These are phyloP conservation scores for Microplitis mediator DNA, from an alignment of 1,140 invertebrate species.

Conservation along the genomic window DNA sequence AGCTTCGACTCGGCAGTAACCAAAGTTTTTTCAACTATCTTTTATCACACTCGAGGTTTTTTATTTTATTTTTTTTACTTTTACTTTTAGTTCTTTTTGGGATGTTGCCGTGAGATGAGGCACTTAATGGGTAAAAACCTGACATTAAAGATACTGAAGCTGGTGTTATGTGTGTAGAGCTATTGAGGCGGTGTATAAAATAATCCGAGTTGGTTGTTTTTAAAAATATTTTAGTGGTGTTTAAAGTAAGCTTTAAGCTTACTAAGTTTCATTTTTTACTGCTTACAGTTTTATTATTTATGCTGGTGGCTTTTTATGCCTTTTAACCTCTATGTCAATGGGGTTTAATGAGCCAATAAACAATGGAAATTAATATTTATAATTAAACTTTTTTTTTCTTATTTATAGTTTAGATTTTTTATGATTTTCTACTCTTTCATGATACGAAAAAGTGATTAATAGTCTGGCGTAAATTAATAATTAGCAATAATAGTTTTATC, in stretches of 20 bases:
- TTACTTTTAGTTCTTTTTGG: not conserved
- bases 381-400: too few relatives aligned
- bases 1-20: too few relatives aligned
- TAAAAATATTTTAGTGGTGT: constrained; percentile 24
- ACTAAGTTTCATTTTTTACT: constrained; percentile 11
- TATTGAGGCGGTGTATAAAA: constrained; percentile 5
- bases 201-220: constrained; percentile 11
- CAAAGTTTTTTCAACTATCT: not conserved
- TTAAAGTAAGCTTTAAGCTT: constrained; percentile 11
- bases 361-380: too few relatives aligned
- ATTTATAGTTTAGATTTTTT: too few relatives aligned
- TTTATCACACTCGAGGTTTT: not conserved
- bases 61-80: not conserved
- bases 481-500: too few relatives aligned
- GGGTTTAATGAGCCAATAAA: not conserved
- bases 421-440: too few relatives aligned
- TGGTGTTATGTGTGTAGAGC: not conserved
- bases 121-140: constrained; percentile 7
- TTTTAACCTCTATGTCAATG: not conserved
- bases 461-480: too few relatives aligned
- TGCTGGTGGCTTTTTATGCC: not conserved
- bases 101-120: not conserved
- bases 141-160: constrained; percentile 4
- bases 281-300: not conserved
- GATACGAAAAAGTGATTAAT: too few relatives aligned